Evolutionary conservation across 2,113 vertebrate genomes (phyloP), one percentile per base, ranked within the genome.

Genomic region (Ceyx melanurus): DNA sequence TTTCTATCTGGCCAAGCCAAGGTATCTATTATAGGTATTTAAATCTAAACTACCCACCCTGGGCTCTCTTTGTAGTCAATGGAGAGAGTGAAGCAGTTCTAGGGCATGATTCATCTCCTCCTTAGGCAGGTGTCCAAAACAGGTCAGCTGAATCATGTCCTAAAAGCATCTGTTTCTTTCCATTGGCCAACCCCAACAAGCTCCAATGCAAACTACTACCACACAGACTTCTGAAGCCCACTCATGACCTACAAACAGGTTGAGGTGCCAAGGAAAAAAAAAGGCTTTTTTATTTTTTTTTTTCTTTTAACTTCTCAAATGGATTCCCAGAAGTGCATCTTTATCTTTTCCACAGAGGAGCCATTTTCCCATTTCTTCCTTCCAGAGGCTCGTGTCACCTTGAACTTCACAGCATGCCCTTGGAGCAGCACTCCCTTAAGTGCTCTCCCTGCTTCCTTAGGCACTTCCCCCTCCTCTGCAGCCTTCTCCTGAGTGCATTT

Each of bases 121-220:
- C 82, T 91, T 68, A 93, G 84, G 84, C 84, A 93, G n/a, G 16
- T 79, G 25, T 82, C 95, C 54, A 91, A 95, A 95, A 89, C 25
- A 93, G 84, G 94, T 82, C 84, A 94, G 72, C 88, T 95, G 93
- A 96, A 89, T 95, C 95, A 95, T 70, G 25, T 51, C 85, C 78
- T 73, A 86, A 95, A 91, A 94, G 54, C 71, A 71, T 88, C 75
- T 77, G n/a, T 80, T 95, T 95, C 91, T 91, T 91, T 89, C 82
- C 51, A 76, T 29, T 70, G 82, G 31, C 33, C 67, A 92, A 85
- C 56, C 89, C 7, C 51, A 89, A 70, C 0, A 8, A 80, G 25
- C 51, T 77, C 64, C 71, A 71, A 88, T 6, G 11, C 17, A 87
- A 88, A 77, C 31, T 58, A 60, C 22, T 62, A 50, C 43, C 37